Evolutionary conservation across 2,113 vertebrate genomes (phyloP).

Genomic region (Gobiocypris rarus): DNA sequence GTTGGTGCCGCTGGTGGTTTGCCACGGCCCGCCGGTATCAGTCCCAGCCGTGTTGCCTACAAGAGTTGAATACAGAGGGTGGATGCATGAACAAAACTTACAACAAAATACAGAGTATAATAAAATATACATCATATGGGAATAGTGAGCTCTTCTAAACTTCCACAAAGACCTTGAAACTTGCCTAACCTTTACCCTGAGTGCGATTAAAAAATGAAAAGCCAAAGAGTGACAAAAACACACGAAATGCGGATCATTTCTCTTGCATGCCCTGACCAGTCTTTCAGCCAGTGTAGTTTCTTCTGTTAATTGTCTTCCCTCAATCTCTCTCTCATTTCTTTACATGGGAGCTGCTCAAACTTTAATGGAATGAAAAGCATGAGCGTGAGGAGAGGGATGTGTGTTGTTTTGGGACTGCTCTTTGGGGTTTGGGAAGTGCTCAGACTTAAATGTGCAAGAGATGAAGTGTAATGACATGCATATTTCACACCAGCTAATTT

Average conservation of each 20-base stretch:
- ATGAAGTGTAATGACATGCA: slow-evolving; percentile 60
- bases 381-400: slow-evolving; percentile 59
- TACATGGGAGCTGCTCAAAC: slow-evolving; percentile 62
- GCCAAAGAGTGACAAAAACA: background rate
- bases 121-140: background rate
- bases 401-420: slow-evolving; percentile 65
- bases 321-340: slow-evolving; percentile 49
- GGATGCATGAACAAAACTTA: background rate
- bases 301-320: slow-evolving; percentile 64
- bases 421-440: slow-evolving; percentile 76
- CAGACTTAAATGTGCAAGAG: slow-evolving; percentile 71
- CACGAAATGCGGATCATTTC: slow-evolving; percentile 8
- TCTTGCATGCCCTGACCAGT: background rate
- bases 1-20: slow-evolving; percentile 71
- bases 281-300: background rate
- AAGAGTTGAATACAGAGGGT: background rate
- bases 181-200: background rate
- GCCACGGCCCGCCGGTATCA: slow-evolving; percentile 85
- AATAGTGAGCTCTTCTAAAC: background rate
- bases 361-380: slow-evolving; percentile 72
- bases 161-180: background rate
- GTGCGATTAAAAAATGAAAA: background rate
- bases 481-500: slow-evolving; percentile 74
- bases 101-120: no score
- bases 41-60: slow-evolving; percentile 90